These are phyloP conservation scores for Ictidomys tridecemlineatus DNA, from an alignment of 2,113 vertebrate genomes.

Conservation along the genomic window DNA sequence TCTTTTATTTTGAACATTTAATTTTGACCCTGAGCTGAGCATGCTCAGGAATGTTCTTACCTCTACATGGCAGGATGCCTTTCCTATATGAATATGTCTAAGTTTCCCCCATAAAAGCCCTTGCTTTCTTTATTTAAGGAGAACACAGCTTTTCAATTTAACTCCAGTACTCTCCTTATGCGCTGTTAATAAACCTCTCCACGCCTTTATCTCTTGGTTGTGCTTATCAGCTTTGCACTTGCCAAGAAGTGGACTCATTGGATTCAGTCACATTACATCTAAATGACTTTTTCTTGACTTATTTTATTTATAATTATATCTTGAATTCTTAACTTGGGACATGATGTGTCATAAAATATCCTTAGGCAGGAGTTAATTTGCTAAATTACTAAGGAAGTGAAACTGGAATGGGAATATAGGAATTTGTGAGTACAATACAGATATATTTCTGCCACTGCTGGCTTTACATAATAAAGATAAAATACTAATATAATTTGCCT, in stretches of 20 bases:
- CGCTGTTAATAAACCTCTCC: neutral
- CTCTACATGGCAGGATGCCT: neutral
- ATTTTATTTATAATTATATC: conserved; percentile 8
- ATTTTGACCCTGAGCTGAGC: no score
- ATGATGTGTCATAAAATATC: conserved; percentile 27
- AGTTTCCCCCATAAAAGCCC: no score
- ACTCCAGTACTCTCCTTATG: neutral
- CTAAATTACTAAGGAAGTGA: neutral
- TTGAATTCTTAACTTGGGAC: neutral
- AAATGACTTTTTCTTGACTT: neutral
- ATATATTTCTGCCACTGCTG: neutral
- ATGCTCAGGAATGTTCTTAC: neutral
- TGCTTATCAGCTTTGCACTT: neutral
- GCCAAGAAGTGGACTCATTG: neutral
- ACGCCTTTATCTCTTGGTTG: neutral
- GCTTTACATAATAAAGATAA: conserved; percentile 21
- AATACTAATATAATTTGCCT: conserved; percentile 31
- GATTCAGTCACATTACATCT: neutral
- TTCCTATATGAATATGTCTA: neutral
- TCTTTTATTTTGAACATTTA: neutral
- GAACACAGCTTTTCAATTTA: neutral
- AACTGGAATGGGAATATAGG: neutral
- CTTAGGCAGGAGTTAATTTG: neutral
- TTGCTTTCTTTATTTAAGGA: neutral
- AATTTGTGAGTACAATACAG: neutral